Evolutionary conservation across 2,888 invertebrate genomes (phyloP), one percentile per base, ranked within the genome.

Genomic region (Lamproptera curius): DNA sequence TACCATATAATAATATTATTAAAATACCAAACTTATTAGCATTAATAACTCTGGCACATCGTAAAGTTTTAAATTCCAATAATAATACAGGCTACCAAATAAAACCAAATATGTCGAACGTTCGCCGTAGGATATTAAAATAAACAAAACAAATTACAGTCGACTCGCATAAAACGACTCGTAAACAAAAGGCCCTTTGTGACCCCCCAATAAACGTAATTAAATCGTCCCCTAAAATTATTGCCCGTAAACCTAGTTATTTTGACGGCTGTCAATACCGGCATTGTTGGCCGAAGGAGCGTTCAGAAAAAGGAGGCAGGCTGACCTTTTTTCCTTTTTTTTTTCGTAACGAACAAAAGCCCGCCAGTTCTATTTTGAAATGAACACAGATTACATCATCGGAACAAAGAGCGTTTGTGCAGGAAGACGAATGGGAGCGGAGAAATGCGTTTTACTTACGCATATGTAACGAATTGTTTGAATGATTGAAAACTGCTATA

Each of bases 341-440:
- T 46, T 40, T 43, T 44, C 34, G 15, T n/a, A 8, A 16, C 36
- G 65, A 81, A 83, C 82, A 85, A 83, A 80, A 67, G 63, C 47
- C n/a, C 14, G 49, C 49, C 51, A 38, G 70, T 78, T 75, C 79
- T 79, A 80, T 83, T 77, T 82, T 76, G 63, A 75, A 73, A 70
- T 76, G n/a, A n/a, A 71, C 49, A 67, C 60, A 38, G 57, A 70
- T 80, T 76, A 74, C 81, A 76, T 80, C 80, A 84, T 62, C 14
- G 42, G 42, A 55, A 58, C 57, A 74, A 76, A 78, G 74, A 75
- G 76, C 66, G 61, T 20, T 70, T 68, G 70, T 74, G 61, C 62
- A 64, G 55, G 55, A 73, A 73, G 73, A 77, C 70, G 71, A 61
- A 75, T 68, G 71, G 61, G 62, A 57, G 67, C 64, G 67, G 61